A percentile compares a stretch with the other conserved stretches of the same genome.
Evolutionary conservation across 2,113 vertebrate species (phyloP).

Genomic region (Regulus satrapa): DNA sequence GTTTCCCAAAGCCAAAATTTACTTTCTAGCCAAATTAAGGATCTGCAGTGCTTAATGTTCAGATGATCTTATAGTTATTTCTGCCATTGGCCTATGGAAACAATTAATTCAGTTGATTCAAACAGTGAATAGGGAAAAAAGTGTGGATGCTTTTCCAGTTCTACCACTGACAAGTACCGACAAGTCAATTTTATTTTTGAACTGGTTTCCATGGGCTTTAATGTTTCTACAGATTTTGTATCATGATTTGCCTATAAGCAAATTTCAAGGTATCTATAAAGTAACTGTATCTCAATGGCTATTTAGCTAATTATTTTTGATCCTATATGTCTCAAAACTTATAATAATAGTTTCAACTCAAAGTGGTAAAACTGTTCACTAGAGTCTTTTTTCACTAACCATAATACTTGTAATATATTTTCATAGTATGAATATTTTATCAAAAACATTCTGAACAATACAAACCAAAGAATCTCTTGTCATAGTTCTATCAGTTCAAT

Average conservation of each 20-base stretch:
- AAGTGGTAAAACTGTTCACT: background rate
- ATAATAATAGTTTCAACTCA: background rate
- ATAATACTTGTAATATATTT: background rate
- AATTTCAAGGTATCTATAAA: background rate
- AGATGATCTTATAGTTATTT: background rate
- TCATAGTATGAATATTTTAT: background rate
- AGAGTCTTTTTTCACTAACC: background rate
- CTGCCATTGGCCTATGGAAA: background rate
- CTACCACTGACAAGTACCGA: background rate
- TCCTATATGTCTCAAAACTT: background rate
- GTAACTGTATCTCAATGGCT: background rate
- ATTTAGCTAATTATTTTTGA: background rate
- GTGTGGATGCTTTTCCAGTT: background rate
- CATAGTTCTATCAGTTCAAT: accelerated
- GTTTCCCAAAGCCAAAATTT: background rate
- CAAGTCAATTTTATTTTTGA: background rate
- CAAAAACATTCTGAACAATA: background rate
- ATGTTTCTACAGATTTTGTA: background rate
- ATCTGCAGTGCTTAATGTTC: background rate
- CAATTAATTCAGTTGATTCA: background rate
- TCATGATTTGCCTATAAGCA: accelerated
- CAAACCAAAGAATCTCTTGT: background rate
- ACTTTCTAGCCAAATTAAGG: background rate
- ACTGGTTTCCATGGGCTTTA: background rate
- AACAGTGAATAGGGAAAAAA: background rate